Percentiles rank a stretch among this genome's conserved stretches.
Conservation (phyloP, 2,797 vertebrate genomes). For the Miichthys miiuy region DNA sequence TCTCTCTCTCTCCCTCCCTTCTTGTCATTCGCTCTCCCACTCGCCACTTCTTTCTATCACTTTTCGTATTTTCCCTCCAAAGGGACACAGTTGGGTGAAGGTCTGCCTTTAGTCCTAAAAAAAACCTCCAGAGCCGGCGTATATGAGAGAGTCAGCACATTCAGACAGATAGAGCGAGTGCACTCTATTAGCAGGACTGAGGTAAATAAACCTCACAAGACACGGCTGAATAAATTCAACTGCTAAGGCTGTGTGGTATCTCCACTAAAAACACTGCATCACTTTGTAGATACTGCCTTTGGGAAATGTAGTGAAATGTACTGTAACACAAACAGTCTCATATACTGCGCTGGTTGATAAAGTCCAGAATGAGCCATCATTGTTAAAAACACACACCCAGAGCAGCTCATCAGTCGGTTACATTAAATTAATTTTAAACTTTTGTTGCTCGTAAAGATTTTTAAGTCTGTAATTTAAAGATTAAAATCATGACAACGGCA, state of each 20-base stretch:
- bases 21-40: constrained; percentile 31
- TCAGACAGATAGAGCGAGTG: constrained; percentile 77
- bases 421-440: constrained; percentile 3
- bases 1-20: constrained; percentile 38
- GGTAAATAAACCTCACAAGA: constrained; percentile 83
- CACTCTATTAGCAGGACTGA: constrained; percentile 82
- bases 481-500: neutral
- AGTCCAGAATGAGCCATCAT: constrained; percentile 54
- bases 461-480: neutral
- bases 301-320: constrained; percentile 76
- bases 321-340: constrained; percentile 73
- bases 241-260: constrained; percentile 66
- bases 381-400: constrained; percentile 14
- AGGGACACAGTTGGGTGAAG: constrained; percentile 78
- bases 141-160: constrained; percentile 79
- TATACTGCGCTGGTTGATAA: constrained; percentile 60
- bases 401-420: constrained; percentile 29
- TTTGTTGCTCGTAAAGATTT: constrained; percentile 6
- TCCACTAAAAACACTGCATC: constrained; percentile 59
- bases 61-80: constrained; percentile 68
- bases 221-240: constrained; percentile 80
- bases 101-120: constrained; percentile 79
- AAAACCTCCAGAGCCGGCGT: constrained; percentile 68
- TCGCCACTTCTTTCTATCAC: constrained; percentile 62
- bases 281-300: constrained; percentile 67